Percentiles rank a stretch among this genome's conserved stretches.
Conservation (phyloP, 2,888 invertebrate species). For the Phengaris alcon region DNA sequence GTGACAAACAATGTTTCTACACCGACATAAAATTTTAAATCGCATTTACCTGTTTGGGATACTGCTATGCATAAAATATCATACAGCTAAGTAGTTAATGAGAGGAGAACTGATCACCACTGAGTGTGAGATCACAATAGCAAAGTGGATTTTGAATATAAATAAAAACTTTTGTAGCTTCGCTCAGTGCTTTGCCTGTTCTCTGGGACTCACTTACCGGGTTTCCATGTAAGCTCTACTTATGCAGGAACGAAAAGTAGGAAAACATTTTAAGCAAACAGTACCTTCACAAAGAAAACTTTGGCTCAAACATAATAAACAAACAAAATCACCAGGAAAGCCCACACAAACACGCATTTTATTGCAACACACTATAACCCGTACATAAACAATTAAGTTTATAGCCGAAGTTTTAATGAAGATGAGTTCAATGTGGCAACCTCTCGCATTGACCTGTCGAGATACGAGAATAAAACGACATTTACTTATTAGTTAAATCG, state of each 20-base stretch:
- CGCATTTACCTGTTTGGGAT: not conserved
- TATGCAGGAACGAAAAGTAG: too few relatives aligned
- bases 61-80: not conserved
- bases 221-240: too few relatives aligned
- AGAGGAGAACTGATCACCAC: too few relatives aligned
- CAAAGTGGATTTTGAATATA: too few relatives aligned
- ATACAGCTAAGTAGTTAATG: too few relatives aligned
- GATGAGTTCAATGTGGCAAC: constrained; percentile 29
- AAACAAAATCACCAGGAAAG: not conserved
- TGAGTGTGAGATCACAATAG: too few relatives aligned
- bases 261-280: too few relatives aligned
- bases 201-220: too few relatives aligned
- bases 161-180: too few relatives aligned
- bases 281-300: too few relatives aligned
- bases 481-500: constrained; percentile 39
- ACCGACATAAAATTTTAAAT: not conserved
- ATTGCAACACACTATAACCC: not conserved
- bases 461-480: constrained; percentile 34
- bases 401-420: constrained; percentile 22
- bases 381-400: constrained; percentile 28
- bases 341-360: not conserved
- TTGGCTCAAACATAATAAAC: not conserved
- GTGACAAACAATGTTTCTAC: not conserved
- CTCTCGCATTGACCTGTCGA: constrained; percentile 36
- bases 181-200: too few relatives aligned